Conservation (phyloP, 2,888 invertebrate species). For the Apamea sordens region DNA sequence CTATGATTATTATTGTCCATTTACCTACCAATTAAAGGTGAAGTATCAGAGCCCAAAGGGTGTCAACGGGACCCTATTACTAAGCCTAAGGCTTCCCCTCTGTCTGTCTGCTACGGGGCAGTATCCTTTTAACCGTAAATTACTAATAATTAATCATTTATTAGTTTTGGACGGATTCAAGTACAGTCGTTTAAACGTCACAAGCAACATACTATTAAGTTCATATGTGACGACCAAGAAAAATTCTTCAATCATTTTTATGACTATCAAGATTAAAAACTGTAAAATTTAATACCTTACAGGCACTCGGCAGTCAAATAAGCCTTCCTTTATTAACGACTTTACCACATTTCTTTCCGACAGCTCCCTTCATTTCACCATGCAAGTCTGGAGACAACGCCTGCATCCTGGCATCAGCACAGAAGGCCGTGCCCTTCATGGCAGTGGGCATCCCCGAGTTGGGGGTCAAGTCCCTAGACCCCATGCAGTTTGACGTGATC, state of each 20-base stretch:
- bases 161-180: neutral
- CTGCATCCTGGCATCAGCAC: constrained; percentile 77
- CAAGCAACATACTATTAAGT: neutral
- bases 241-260: neutral
- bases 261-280: neutral
- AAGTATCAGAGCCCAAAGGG: neutral
- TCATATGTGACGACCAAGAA: neutral
- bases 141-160: neutral
- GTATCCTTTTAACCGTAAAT: neutral
- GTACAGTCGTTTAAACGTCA: neutral
- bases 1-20: neutral
- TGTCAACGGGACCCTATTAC: neutral
- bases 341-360: neutral
- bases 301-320: neutral
- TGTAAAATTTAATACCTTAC: neutral
- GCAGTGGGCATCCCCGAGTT: constrained; percentile 80
- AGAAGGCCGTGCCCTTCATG: constrained; percentile 77
- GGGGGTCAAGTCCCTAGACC: constrained; percentile 80
- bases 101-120: too few relatives aligned
- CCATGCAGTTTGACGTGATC: constrained; percentile 77
- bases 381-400: constrained; percentile 77
- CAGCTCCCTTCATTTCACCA: constrained; percentile 84
- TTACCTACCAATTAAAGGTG: neutral
- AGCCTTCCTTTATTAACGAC: neutral
- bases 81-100: neutral